Conservation (phyloP, 2,797 vertebrate genomes). For the Oceanodroma leucorhoa region DNA sequence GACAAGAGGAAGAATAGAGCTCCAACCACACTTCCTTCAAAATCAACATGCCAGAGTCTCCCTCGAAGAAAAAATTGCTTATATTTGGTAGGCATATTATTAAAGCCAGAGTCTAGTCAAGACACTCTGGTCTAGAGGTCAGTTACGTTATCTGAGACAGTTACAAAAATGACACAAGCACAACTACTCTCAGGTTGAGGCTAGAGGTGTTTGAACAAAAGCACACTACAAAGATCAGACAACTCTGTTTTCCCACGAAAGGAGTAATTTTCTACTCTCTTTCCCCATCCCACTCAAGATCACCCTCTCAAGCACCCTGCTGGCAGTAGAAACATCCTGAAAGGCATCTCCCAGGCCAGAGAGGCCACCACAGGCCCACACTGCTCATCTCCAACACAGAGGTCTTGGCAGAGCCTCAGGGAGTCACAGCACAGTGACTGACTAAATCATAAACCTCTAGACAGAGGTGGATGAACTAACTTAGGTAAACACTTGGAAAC, state of each 20-base stretch:
- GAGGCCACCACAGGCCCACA: background rate
- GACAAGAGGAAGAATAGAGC: background rate
- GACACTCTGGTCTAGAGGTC: background rate
- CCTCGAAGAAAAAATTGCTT: background rate
- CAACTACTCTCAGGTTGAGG: background rate
- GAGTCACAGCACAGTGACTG: background rate
- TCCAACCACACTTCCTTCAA: conserved; percentile 9
- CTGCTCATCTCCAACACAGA: background rate
- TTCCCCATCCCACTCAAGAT: background rate
- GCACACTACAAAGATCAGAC: background rate
- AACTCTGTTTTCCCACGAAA: background rate
- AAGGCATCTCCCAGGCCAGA: background rate
- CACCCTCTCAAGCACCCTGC: rapidly evolving
- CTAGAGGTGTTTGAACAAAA: background rate
- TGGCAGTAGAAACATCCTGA: background rate
- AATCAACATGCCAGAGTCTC: background rate
- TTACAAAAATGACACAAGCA: background rate
- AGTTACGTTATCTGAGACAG: background rate
- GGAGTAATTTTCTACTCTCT: background rate
- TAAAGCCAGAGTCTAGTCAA: background rate
- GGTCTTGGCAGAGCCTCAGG: background rate
- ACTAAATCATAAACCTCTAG: background rate
- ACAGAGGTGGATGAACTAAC: background rate
- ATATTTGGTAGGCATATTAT: background rate
- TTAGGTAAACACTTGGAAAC: background rate